These are phyloP conservation scores for Candoia aspera DNA, from an alignment of 2,113 vertebrate genomes.

Conservation along the genomic window DNA sequence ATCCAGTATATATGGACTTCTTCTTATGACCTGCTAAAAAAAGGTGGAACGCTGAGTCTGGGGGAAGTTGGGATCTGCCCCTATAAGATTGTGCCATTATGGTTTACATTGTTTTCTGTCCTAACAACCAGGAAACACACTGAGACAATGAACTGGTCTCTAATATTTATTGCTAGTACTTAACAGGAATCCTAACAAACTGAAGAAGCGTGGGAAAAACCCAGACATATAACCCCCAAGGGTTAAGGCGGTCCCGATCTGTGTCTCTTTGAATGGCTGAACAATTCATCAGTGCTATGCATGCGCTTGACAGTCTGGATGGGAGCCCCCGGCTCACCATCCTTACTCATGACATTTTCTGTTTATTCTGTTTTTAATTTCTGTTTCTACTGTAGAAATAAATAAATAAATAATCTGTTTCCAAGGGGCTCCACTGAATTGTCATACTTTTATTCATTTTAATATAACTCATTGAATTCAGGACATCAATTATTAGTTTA, in stretches of 20 bases:
- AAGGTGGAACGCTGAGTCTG: not conserved
- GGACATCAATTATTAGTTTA: not conserved
- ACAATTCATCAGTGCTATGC: too few relatives aligned
- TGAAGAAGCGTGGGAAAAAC: too few relatives aligned
- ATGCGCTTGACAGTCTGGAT: too few relatives aligned
- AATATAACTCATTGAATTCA: not conserved
- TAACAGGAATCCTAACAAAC: too few relatives aligned
- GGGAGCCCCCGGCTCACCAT: too few relatives aligned
- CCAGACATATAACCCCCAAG: too few relatives aligned
- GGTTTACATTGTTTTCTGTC: not conserved
- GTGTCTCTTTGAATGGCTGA: too few relatives aligned
- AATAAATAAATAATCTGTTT: not conserved
- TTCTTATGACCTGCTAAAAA: not conserved
- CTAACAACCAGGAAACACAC: too few relatives aligned
- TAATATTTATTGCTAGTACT: too few relatives aligned
- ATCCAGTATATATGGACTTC: not conserved
- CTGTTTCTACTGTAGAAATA: not conserved
- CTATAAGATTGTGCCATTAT: not conserved
- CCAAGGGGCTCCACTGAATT: not conserved
- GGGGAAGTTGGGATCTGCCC: not conserved
- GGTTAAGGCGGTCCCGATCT: too few relatives aligned
- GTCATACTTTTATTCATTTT: not conserved
- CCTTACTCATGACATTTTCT: too few relatives aligned
- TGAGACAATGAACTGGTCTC: too few relatives aligned
- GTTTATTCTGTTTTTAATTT: not conserved